Conservation (phyloP, 1,140 invertebrate genomes). For the Bombus difficillimus region DNA sequence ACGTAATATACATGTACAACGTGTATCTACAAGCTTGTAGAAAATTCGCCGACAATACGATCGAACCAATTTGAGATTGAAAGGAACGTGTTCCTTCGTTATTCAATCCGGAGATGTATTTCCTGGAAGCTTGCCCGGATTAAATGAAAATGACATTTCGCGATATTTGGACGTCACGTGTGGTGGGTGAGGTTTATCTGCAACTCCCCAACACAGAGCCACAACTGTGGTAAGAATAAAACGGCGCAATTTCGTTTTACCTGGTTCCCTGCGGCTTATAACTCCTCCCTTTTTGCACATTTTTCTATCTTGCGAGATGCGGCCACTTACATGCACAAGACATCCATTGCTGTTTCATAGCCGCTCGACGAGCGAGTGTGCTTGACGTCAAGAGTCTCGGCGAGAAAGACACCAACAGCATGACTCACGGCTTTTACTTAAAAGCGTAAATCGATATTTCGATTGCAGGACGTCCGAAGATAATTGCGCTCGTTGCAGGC, state of each 20-base stretch:
- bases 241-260: neutral
- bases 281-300: neutral
- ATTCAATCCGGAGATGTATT: conserved; percentile 34
- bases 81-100: neutral
- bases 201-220: too few species aligned
- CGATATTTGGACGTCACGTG: neutral
- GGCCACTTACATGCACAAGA: conserved; percentile 10
- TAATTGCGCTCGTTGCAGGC: conserved; percentile 51
- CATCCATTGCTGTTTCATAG: conserved; percentile 39
- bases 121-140: conserved; percentile 39
- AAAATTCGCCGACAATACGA: neutral
- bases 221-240: neutral
- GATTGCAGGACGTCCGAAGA: conserved; percentile 37
- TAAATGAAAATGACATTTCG: conserved; percentile 48
- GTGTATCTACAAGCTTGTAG: too few species aligned
- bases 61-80: neutral
- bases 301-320: conserved; percentile 24
- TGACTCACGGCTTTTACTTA: conserved; percentile 23
- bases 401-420: conserved; percentile 31
- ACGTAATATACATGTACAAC: neutral
- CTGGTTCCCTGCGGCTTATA: neutral
- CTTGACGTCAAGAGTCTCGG: conserved; percentile 46
- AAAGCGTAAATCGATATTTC: conserved; percentile 54
- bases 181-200: neutral
- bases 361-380: conserved; percentile 37